These are phyloP conservation scores for Mercenaria mercenaria DNA, from an alignment of 1,140 invertebrate species.

Conservation along the genomic window DNA sequence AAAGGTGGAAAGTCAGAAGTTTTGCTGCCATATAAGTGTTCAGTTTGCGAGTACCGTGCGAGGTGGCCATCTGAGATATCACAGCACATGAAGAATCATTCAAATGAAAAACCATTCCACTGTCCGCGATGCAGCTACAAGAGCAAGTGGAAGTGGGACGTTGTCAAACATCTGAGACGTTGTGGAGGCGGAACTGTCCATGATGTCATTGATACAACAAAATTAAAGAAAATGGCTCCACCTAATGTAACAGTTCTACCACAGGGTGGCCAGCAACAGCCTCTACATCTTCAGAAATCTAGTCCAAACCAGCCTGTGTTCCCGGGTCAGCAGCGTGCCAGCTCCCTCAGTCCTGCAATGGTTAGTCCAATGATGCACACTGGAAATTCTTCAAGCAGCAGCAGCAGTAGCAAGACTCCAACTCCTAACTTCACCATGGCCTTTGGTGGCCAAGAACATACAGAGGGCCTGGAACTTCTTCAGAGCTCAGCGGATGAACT, in stretches of 20 bases:
- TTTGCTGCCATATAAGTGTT: constrained; percentile 84
- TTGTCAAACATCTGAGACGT: constrained; percentile 85
- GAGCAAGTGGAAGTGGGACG: constrained; percentile 87
- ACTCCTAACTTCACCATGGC: constrained; percentile 51
- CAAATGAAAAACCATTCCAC: constrained; percentile 85
- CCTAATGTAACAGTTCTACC: constrained; percentile 82
- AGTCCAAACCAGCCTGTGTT: constrained; percentile 51
- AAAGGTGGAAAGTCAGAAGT: constrained; percentile 67
- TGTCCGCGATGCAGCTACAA: constrained; percentile 85
- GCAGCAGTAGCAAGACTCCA: constrained; percentile 2
- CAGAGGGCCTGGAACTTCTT: not conserved
- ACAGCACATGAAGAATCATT: constrained; percentile 86
- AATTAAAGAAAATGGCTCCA: constrained; percentile 75
- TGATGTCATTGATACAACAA: constrained; percentile 84
- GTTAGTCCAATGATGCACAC: not conserved
- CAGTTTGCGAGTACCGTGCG: constrained; percentile 84
- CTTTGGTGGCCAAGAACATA: constrained; percentile 24
- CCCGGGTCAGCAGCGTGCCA: not conserved
- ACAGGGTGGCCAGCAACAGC: constrained; percentile 71
- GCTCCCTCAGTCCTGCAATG: constrained; percentile 34
- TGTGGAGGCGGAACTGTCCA: constrained; percentile 85
- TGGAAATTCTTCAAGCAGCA: not conserved
- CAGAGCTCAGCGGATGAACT: not conserved
- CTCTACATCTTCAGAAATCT: constrained; percentile 28
- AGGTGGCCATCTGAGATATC: constrained; percentile 86